phyloP scores from a whole-genome alignment of 1,140 invertebrate species.

The Lucilia sericata region DNA sequence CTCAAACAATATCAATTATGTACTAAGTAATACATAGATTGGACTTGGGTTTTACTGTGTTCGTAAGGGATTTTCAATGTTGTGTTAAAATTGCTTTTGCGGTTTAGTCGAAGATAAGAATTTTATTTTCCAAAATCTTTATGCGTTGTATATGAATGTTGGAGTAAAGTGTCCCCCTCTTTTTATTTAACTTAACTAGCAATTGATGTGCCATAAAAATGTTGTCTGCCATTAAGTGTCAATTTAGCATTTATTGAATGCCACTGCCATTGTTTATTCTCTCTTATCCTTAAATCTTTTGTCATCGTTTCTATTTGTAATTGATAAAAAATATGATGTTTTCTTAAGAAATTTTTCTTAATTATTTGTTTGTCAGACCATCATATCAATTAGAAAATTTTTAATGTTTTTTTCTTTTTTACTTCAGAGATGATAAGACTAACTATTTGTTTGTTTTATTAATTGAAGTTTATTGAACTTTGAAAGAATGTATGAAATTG shows the following conservation, averaged over 20 bases:
- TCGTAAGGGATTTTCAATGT: not conserved
- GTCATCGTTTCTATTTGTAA: not conserved
- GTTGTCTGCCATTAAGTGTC: constrained; percentile 38
- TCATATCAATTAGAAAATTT: constrained; percentile 37
- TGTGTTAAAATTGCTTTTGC: not conserved
- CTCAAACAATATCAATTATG: constrained; percentile 37
- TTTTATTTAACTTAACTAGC: not conserved
- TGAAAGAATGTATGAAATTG: no score
- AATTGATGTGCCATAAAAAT: constrained; percentile 37
- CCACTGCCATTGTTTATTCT: not conserved
- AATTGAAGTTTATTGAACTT: constrained; percentile 40
- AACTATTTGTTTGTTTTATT: constrained; percentile 37
- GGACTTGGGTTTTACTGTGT: not conserved
- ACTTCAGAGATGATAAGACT: not conserved
- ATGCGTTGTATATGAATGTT: no score
- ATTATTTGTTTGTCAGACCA: constrained; percentile 25
- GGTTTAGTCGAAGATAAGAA: not conserved
- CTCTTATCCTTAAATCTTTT: constrained; percentile 36
- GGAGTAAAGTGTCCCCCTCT: not conserved
- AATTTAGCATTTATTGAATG: constrained; percentile 41
- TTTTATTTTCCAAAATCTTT: not conserved
- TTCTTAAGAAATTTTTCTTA: constrained; percentile 11
- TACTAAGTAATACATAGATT: not conserved
- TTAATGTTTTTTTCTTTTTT: not conserved
- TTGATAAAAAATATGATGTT: constrained; percentile 2